Base-by-base conservation (phyloP, 2,888 invertebrate genomes). In the Morpho achilles region DNA sequence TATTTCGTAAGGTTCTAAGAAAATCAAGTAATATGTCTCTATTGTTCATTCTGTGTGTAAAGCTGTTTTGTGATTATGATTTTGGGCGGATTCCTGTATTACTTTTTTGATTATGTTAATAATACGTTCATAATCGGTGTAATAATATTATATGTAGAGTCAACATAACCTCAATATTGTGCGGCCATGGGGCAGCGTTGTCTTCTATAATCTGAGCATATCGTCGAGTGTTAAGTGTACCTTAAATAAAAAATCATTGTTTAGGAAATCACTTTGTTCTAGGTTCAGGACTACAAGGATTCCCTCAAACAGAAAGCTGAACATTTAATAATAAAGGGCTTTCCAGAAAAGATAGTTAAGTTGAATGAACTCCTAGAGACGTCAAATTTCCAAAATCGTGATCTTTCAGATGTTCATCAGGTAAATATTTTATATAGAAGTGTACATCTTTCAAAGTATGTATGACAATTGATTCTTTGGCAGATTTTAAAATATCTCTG, bases 271-370 rank as follows among this genome's bases (percentile, higher is more conserved):
- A 59, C 51, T 51, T 59, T 50, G 46, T 73, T 72, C 58, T 87
- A 96, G 97, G 96, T 97, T 70, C 95, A 96, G 85, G 96, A 96
- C 72, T 98, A 97, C 87, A 97, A 97, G 90, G 96, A 97, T 76
- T 94, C 95, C 62, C 91, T 97, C 64, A 97, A 97, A 84, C 92
- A 93, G 67, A 96, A 97, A 91, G 97, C 97, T 8, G 98, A 98
- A 79, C 94, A 95, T 68, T 90, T 98, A 62, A 95, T 98, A 61
- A 92, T 97, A 61, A 96, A 95, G 83, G 96, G 96, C 51, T 98
- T 98, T 83, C 98, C 99, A 8, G 95, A 96, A 76, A 98, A 98
- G 84, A 98, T 98, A 70, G 95, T 98, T 7, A 95, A 96, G 79
- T 91, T 98, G 62, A 98, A 98, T 88, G 95, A 95, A 68, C 87